Evolutionary conservation across 2,888 invertebrate genomes (phyloP), one percentile per base, ranked within the genome.

Genomic region (Monopis laevigella): DNA sequence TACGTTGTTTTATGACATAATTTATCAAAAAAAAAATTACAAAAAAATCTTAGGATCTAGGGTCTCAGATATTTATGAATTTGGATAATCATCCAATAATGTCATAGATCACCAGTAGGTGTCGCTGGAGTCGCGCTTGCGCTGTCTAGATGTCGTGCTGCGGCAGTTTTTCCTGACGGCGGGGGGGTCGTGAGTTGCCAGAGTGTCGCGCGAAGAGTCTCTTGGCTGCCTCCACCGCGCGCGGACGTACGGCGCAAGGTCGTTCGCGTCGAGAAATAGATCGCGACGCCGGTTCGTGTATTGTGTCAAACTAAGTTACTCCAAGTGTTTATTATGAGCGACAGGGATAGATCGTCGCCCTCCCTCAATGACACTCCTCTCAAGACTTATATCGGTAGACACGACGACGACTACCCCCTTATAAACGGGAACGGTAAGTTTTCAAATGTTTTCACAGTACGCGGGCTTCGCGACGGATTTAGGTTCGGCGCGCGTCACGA

Each of bases 281-380:
- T 63, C 66, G 67, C 67, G 70, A 70, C 73, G 68, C 71, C 72
- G 73, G 72, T 65, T 17, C 61, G 54, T 52, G 65, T 71, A 66
- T 67, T 64, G 61, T 70, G 26, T n/a, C n/a, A n/a, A n/a, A n/a
- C 17, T 38, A 13, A 14, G n/a, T 27, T 27, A 14, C 28, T 32
- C 32, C 26, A 69, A 74, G 78, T 78, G 78, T 83, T 84, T 87
- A 88, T 86, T 85, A 92, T 92, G 92, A 91, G 91, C 84, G 91
- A 90, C 86, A 90, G 91, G 86, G 91, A 91, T 86, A 89, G 90
- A 83, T 88, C 87, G 81, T 92, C 90, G 84, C 91, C 91, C 78
- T 90, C 89, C 85, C 87, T 92, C 78, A 87, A 90, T 84, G 91
- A 92, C 86, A 89, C 89, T 84, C 91, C 91, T 82, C 85, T 88